Percentiles rank a stretch among this genome's conserved stretches.
phyloP scores from a whole-genome alignment of 1,140 invertebrate species.

The Uloborus diversus region DNA sequence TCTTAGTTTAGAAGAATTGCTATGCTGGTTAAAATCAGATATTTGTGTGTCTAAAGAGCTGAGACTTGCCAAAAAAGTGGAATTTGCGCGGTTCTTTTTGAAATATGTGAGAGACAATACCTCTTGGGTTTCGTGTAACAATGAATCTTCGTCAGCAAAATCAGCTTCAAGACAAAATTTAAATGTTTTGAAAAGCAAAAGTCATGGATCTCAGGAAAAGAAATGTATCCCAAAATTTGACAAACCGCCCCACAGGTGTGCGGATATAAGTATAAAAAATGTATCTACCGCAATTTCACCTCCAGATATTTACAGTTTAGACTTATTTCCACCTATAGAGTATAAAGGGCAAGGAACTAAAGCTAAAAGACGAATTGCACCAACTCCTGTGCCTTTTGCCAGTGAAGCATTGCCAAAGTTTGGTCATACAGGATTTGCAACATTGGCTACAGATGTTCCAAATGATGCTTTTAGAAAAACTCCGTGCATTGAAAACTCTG shows the following conservation, averaged over 20 bases:
- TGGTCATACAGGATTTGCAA: conserved; percentile 5
- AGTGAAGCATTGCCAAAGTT: conserved; percentile 1
- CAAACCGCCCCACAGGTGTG: background rate
- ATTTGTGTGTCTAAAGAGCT: no score
- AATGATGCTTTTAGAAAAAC: conserved; percentile 13
- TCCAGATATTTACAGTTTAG: conserved; percentile 5
- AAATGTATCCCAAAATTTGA: no score
- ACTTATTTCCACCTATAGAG: conserved; percentile 31
- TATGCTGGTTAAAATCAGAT: no score
- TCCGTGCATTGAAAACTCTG: background rate
- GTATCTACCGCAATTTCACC: background rate
- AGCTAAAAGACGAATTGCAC: conserved; percentile 24
- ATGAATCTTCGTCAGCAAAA: no score
- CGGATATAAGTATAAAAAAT: background rate
- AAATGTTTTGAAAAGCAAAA: no score
- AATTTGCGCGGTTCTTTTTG: background rate
- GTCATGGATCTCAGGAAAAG: background rate
- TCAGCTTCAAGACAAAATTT: no score
- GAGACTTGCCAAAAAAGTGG: background rate
- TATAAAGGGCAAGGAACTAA: no score
- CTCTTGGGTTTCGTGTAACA: background rate
- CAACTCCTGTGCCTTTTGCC: conserved; percentile 14
- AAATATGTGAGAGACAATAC: background rate
- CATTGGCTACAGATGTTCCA: background rate
- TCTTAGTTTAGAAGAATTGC: no score